Evolutionary conservation across 37 sponge, comb jelly and placozoan species (phyloP).

Genomic region (Bolinopsis microptera): DNA sequence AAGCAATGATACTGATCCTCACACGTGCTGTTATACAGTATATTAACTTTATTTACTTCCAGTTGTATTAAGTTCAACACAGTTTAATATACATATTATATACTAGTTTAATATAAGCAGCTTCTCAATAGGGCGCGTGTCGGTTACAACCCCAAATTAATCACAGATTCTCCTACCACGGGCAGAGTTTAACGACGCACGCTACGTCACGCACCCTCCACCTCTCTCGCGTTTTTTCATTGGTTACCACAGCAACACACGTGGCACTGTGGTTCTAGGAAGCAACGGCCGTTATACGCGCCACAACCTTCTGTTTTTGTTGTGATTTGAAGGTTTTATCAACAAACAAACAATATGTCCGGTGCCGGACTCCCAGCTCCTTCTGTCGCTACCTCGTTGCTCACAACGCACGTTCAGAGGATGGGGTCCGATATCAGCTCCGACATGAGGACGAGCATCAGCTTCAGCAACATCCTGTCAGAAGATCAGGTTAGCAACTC

Average conservation of each 20-base stretch:
- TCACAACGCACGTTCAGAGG: not conserved
- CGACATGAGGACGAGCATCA: not conserved
- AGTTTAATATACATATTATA: too few species aligned
- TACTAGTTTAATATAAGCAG: too few species aligned
- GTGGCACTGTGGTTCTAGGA: not conserved
- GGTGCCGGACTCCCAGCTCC: not conserved
- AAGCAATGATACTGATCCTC: too few species aligned
- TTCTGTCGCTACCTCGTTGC: too few species aligned
- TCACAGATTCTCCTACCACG: not conserved
- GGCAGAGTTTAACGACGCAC: not conserved
- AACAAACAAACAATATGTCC: constrained; percentile 54
- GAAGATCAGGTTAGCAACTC: too few species aligned
- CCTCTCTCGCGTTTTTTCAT: too few species aligned
- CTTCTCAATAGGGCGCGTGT: not conserved
- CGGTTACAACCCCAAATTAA: not conserved
- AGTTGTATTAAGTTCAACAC: too few species aligned
- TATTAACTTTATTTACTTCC: too few species aligned
- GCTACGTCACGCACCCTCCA: not conserved
- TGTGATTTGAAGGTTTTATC: constrained; percentile 10
- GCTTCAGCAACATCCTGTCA: too few species aligned
- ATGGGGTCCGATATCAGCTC: not conserved
- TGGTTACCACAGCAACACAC: not conserved
- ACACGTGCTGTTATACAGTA: too few species aligned
- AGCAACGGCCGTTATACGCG: not conserved
- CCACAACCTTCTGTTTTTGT: constrained; percentile 24